Evolutionary conservation across 2,113 vertebrate genomes (phyloP).

Genomic region (Butorides virescens): DNA sequence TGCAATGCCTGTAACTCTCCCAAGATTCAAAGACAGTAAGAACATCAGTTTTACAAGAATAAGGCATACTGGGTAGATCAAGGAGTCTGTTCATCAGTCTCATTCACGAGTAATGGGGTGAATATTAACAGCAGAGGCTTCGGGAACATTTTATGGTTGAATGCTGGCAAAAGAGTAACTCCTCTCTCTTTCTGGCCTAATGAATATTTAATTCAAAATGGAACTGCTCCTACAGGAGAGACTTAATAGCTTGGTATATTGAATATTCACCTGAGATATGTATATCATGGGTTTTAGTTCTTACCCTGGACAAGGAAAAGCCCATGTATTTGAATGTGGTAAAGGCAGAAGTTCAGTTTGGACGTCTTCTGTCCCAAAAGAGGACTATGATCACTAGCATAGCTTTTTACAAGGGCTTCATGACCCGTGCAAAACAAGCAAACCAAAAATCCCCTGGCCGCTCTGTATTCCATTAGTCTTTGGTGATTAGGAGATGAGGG

Average conservation of each 20-base stretch:
- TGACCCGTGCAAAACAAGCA: not conserved
- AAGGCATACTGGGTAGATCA: not conserved
- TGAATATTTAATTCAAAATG: constrained; percentile 15
- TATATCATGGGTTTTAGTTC: not conserved
- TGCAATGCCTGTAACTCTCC: not conserved
- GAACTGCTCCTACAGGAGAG: not conserved
- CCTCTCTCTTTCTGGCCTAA: not conserved
- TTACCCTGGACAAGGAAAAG: not conserved
- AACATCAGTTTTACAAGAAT: not conserved
- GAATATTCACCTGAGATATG: not conserved
- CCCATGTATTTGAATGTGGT: not conserved
- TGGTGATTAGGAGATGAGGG: not conserved
- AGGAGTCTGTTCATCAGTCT: not conserved
- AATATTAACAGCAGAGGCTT: constrained; percentile 12
- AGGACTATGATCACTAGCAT: not conserved
- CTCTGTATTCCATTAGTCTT: not conserved
- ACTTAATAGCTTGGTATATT: not conserved
- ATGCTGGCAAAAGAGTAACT: not conserved
- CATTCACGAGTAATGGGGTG: not conserved
- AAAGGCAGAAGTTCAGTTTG: not conserved
- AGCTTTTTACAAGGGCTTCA: not conserved
- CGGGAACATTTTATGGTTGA: not conserved
- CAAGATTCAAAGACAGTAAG: not conserved
- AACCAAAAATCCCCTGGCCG: not conserved
- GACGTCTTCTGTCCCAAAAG: not conserved